These are phyloP conservation scores for Podarcis muralis DNA, from an alignment of 2,113 vertebrate species.

Conservation along the genomic window DNA sequence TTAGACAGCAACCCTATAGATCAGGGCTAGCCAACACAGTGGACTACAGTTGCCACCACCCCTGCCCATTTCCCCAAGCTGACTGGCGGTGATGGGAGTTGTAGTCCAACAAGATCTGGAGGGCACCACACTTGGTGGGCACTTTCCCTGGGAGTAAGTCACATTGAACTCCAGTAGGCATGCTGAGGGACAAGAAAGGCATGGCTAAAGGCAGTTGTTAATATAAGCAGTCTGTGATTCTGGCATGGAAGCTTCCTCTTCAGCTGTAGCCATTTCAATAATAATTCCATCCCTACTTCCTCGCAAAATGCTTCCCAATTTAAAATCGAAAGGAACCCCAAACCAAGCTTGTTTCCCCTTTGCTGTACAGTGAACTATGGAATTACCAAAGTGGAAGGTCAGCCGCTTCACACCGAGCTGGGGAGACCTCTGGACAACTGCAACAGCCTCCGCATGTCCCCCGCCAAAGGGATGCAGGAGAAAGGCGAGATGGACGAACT, in stretches of 20 bases:
- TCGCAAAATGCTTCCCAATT: background rate
- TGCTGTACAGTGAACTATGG: conserved; percentile 81
- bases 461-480: conserved; percentile 82
- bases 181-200: too few relatives aligned
- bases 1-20: background rate
- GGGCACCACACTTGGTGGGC: background rate
- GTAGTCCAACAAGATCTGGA: background rate
- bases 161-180: background rate
- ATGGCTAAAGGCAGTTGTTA: background rate
- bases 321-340: background rate
- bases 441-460: conserved; percentile 86
- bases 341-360: conserved; percentile 41
- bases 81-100: background rate
- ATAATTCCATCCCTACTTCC: too few relatives aligned
- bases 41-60: too few relatives aligned
- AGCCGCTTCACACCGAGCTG: conserved; percentile 82
- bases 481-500: conserved; percentile 90
- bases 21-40: background rate
- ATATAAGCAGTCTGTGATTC: too few relatives aligned
- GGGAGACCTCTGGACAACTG: conserved; percentile 87
- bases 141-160: background rate
- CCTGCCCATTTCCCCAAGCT: background rate
- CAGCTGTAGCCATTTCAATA: background rate
- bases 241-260: background rate
- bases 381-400: conserved; percentile 87